These are phyloP conservation scores for Myripristis murdjan DNA, from an alignment of 2,797 vertebrate species.

Conservation along the genomic window DNA sequence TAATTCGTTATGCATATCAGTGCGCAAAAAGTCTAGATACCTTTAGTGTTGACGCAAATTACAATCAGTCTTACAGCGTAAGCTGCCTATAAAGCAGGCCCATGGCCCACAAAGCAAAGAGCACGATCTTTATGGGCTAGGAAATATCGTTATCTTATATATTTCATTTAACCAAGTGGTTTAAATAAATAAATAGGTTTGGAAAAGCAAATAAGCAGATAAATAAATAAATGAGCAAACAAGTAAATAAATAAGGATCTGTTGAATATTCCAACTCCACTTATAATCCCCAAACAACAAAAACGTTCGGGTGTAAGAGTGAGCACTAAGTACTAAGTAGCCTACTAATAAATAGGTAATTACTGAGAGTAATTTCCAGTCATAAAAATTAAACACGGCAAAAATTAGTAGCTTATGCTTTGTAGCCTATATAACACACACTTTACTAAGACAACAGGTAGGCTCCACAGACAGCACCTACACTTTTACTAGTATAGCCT, in stretches of 20 bases:
- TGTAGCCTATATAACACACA: not conserved
- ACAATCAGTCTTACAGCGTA: constrained; percentile 1
- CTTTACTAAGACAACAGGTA: not conserved
- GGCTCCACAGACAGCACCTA: not conserved
- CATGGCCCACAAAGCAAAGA: constrained; percentile 5
- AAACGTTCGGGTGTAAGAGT: not conserved
- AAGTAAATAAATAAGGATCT: no score
- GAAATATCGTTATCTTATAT: not conserved
- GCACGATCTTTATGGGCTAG: not conserved
- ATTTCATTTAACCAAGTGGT: not conserved
- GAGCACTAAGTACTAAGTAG: not conserved
- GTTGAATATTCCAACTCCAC: not conserved
- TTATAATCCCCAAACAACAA: not conserved
- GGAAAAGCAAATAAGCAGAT: no score
- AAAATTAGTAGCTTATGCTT: no score
- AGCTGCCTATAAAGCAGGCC: no score
- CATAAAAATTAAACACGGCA: not conserved
- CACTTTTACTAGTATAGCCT: no score
- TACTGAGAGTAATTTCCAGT: not conserved
- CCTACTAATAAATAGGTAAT: not conserved
- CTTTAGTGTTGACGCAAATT: constrained; percentile 39
- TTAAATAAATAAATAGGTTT: no score
- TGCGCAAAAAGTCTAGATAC: constrained; percentile 34
- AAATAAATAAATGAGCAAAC: no score
- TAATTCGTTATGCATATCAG: not conserved